These are phyloP conservation scores for Struthio camelus DNA, from an alignment of 2,113 vertebrate genomes.

Conservation along the genomic window DNA sequence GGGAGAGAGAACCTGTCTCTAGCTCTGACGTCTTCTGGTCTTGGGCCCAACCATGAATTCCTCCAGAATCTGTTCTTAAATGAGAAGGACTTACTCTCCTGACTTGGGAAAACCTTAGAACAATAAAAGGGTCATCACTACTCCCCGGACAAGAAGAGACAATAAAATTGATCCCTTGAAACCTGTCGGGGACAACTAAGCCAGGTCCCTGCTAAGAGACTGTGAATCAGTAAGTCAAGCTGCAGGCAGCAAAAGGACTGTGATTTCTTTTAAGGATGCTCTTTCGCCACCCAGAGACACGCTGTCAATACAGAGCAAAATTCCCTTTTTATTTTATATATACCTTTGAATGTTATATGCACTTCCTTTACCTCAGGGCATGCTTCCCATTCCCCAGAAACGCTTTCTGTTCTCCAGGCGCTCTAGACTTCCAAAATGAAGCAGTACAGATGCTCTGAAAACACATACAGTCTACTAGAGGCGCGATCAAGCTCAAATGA, in stretches of 20 bases:
- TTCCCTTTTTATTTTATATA: not conserved
- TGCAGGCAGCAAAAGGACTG: not conserved
- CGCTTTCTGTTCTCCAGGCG: not conserved
- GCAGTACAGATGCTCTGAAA: not conserved
- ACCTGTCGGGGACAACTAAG: not conserved
- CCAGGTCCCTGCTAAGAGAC: not conserved
- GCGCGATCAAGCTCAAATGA: not conserved
- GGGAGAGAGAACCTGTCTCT: not conserved
- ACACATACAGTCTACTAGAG: not conserved
- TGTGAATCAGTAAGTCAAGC: not conserved
- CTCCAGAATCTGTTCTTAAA: not conserved
- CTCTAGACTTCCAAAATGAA: not conserved
- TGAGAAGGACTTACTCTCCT: not conserved
- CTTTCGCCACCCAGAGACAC: not conserved
- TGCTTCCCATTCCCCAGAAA: not conserved
- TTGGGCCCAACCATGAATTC: not conserved
- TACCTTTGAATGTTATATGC: not conserved
- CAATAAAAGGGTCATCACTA: not conserved
- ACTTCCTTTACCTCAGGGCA: not conserved
- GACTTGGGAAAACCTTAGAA: not conserved
- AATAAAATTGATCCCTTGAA: not conserved
- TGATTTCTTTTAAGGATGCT: not conserved
- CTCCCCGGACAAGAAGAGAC: rapidly evolving
- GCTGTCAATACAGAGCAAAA: not conserved
- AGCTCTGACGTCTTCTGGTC: not conserved